Conservation (phyloP, 2,797 vertebrate genomes). For the Galago senegalensis region DNA sequence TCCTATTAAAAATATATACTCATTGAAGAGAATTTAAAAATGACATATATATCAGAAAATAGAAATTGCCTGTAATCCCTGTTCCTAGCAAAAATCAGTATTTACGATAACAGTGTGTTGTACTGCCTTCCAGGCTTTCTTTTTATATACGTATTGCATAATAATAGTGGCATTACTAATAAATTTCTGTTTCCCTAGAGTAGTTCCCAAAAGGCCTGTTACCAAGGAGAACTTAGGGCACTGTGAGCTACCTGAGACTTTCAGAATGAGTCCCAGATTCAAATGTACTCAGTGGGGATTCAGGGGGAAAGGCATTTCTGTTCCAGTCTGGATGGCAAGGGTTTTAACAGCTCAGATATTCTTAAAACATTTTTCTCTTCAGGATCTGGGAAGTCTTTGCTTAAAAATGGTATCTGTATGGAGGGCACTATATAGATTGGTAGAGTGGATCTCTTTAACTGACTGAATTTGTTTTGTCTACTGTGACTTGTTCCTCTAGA, state of each 20-base stretch:
- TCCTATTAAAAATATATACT: background rate
- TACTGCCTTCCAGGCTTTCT: background rate
- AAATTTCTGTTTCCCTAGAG: background rate
- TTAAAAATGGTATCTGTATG: background rate
- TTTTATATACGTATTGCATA: background rate
- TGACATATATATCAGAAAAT: background rate
- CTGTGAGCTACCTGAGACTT: background rate
- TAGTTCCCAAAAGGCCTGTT: background rate
- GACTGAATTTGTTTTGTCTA: background rate
- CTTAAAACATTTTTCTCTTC: background rate
- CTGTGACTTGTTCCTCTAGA: constrained; percentile 78
- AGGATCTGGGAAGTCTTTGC: background rate
- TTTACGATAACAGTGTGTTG: background rate
- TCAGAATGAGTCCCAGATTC: background rate
- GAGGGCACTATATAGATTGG: background rate
- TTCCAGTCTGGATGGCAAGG: background rate
- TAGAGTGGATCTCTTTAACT: background rate
- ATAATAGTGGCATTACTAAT: background rate
- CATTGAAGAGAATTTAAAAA: background rate
- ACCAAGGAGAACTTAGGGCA: background rate
- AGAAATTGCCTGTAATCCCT: background rate
- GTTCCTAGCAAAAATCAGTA: background rate
- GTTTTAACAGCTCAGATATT: background rate
- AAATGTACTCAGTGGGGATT: background rate
- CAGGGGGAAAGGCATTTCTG: background rate